phyloP scores from a whole-genome alignment of 2,113 vertebrate genomes.

The Heptranchias perlo region DNA sequence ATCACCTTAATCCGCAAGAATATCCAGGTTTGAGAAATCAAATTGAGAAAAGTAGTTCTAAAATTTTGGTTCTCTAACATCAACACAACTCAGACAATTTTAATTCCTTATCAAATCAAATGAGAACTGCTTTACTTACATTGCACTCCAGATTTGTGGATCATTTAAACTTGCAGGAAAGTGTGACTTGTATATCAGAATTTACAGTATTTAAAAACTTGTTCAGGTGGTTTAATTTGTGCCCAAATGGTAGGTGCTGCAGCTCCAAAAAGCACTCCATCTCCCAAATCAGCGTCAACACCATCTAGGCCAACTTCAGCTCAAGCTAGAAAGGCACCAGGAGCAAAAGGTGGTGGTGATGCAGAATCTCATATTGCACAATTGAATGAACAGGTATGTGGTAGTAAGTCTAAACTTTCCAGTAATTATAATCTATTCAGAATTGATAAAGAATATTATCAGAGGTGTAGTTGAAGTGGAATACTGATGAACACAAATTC shows the following conservation, averaged over 20 bases:
- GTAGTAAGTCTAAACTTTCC: constrained; percentile 7
- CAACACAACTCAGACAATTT: neutral
- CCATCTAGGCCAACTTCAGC: constrained; percentile 94
- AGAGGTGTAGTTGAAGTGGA: neutral
- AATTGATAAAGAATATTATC: constrained; percentile 10
- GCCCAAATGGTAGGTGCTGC: constrained; percentile 70
- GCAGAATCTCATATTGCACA: constrained; percentile 93
- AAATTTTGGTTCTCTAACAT: neutral
- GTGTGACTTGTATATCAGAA: constrained; percentile 9
- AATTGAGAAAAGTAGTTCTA: neutral
- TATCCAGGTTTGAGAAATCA: neutral
- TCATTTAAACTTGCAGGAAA: neutral
- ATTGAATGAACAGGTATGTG: constrained; percentile 83
- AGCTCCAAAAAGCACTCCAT: constrained; percentile 80
- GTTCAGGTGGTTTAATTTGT: constrained; percentile 32
- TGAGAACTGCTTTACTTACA: neutral
- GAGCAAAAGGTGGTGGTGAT: constrained; percentile 89
- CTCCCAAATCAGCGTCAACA: constrained; percentile 82
- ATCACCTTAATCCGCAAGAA: neutral
- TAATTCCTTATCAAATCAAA: too few relatives aligned
- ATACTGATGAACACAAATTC: neutral
- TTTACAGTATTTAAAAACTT: constrained; percentile 6
- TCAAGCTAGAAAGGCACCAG: constrained; percentile 87
- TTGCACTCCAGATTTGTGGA: neutral
- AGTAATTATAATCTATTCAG: constrained; percentile 17